Conservation (phyloP, 2,113 vertebrate genomes). For the Erythrolamprus reginae region DNA sequence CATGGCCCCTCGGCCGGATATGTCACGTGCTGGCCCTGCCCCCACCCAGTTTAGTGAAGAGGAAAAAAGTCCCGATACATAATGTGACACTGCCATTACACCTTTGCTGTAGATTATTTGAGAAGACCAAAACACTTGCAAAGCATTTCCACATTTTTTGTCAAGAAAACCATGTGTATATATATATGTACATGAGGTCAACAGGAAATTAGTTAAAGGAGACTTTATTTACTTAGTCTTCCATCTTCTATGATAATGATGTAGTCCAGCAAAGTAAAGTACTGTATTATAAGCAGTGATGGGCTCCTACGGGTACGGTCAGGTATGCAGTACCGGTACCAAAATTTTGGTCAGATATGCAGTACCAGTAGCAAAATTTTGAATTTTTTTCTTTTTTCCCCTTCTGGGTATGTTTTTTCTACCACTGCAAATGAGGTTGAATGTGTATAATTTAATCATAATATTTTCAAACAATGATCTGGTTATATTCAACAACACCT, state of each 20-base stretch:
- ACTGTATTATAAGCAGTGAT: not conserved
- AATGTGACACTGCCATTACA: too few relatives aligned
- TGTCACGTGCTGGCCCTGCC: too few relatives aligned
- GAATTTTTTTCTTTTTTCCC: too few relatives aligned
- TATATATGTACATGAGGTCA: not conserved
- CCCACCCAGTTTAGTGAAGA: too few relatives aligned
- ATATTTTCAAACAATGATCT: not conserved
- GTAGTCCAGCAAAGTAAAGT: not conserved
- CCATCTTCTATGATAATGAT: not conserved
- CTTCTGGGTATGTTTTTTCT: too few relatives aligned
- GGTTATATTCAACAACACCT: not conserved
- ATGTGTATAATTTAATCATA: not conserved
- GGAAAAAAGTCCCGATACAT: too few relatives aligned
- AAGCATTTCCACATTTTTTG: not conserved
- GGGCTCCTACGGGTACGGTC: too few relatives aligned
- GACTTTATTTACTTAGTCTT: not conserved
- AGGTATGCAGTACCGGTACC: too few relatives aligned
- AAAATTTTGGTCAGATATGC: too few relatives aligned
- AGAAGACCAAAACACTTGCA: not conserved
- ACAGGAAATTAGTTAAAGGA: not conserved
- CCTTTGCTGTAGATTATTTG: not conserved
- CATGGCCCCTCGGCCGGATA: too few relatives aligned
- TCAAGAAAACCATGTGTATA: not conserved
- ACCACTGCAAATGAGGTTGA: too few relatives aligned
- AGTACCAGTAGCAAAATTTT: too few relatives aligned